These are phyloP conservation scores for Muscicapa striata DNA, from an alignment of 2,797 vertebrate species.

Conservation along the genomic window DNA sequence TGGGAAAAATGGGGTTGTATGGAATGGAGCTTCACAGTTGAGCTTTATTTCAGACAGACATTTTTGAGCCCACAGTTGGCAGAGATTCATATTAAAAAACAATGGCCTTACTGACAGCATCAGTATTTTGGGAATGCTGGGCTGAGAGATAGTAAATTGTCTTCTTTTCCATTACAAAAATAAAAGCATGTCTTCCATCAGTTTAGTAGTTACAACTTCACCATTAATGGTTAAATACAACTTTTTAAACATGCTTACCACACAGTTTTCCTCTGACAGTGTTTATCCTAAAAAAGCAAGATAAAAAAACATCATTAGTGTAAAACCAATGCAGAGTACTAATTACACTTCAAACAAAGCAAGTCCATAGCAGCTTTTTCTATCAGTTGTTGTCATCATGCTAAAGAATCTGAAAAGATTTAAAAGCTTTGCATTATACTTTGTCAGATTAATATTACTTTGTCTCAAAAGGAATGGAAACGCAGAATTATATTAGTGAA, in stretches of 20 bases:
- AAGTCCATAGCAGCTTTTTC: background rate
- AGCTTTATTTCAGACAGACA: conserved; percentile 36
- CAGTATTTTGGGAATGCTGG: background rate
- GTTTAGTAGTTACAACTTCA: background rate
- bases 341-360: background rate
- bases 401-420: background rate
- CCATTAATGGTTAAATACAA: background rate
- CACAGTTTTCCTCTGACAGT: background rate
- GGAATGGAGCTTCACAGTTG: background rate
- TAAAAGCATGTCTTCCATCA: background rate
- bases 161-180: conserved; percentile 3
- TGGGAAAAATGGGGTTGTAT: background rate
- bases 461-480: background rate
- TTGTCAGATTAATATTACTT: background rate
- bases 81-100: background rate
- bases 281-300: background rate
- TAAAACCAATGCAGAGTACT: background rate
- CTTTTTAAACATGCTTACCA: background rate
- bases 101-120: conserved; percentile 38
- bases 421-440: background rate
- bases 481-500: background rate
- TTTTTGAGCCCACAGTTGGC: conserved; percentile 32
- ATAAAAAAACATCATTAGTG: background rate
- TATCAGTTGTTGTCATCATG: background rate
- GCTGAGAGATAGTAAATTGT: background rate